Conservation (phyloP, 1,140 invertebrate species). For the Samia ricini region DNA sequence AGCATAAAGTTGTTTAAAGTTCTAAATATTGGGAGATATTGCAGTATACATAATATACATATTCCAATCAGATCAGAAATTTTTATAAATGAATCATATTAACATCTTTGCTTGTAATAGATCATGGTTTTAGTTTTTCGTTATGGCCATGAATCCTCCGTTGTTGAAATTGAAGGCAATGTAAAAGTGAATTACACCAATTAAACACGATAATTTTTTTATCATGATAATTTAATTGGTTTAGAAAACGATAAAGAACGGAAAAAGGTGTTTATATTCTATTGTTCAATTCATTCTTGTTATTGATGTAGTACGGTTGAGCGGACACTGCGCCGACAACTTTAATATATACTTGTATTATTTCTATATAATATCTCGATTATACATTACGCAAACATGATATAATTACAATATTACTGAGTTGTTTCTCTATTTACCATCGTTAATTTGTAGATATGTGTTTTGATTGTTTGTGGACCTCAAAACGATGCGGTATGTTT, state of each 20-base stretch:
- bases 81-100: too few species aligned
- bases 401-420: constrained; percentile 6
- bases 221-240: constrained; percentile 3
- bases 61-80: too few species aligned
- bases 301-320: constrained; percentile 16
- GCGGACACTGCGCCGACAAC: constrained; percentile 11
- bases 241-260: constrained; percentile 2
- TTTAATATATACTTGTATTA: neutral
- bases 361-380: neutral
- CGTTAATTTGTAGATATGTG: constrained; percentile 47
- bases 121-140: too few species aligned
- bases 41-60: too few species aligned
- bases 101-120: too few species aligned
- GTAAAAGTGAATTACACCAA: neutral
- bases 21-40: too few species aligned
- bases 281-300: neutral
- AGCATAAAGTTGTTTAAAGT: too few species aligned
- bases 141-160: too few species aligned
- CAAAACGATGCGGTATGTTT: constrained; percentile 40
- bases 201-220: neutral
- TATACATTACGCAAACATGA: constrained; percentile 5
- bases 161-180: neutral
- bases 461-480: constrained; percentile 57
- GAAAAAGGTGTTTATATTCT: constrained; percentile 2
- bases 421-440: constrained; percentile 18